A percentile compares a stretch with the other conserved stretches of the same genome.
phyloP scores from a whole-genome alignment of 1,140 invertebrate genomes.

The Goniozus legneri region DNA sequence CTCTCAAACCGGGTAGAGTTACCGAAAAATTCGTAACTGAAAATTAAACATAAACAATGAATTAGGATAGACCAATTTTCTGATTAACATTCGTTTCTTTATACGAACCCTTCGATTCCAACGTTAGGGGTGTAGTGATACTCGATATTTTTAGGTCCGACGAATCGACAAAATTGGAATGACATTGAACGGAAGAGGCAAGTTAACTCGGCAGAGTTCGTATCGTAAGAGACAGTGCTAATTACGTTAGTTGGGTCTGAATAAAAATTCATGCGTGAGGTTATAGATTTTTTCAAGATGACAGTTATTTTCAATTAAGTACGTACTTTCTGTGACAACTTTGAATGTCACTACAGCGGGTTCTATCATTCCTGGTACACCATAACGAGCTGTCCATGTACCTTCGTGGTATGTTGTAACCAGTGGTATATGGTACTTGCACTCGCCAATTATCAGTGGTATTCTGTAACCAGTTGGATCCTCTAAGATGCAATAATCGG shows the following conservation, averaged over 20 bases:
- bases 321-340: conserved; percentile 25
- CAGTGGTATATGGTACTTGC: conserved; percentile 18
- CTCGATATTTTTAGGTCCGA: conserved; percentile 9
- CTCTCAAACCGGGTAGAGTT: too few relatives aligned
- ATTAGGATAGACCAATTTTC: too few relatives aligned
- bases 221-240: too few relatives aligned
- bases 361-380: conserved; percentile 14
- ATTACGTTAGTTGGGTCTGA: too few relatives aligned
- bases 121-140: conserved; percentile 8
- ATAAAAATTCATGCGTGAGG: too few relatives aligned
- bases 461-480: conserved; percentile 21
- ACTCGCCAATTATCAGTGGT: conserved; percentile 8
- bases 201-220: too few relatives aligned
- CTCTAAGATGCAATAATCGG: conserved; percentile 21
- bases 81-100: too few relatives aligned
- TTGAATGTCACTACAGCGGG: conserved; percentile 14
- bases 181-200: too few relatives aligned
- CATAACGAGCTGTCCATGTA: conserved; percentile 25
- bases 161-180: conserved; percentile 12
- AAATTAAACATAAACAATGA: too few relatives aligned
- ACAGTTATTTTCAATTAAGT: too few relatives aligned
- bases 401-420: conserved; percentile 28
- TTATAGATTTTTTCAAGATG: too few relatives aligned
- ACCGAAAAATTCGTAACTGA: too few relatives aligned
- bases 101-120: conserved; percentile 12